phyloP scores from a whole-genome alignment of 2,797 vertebrate species.

The Hydrocynus forskahlii region DNA sequence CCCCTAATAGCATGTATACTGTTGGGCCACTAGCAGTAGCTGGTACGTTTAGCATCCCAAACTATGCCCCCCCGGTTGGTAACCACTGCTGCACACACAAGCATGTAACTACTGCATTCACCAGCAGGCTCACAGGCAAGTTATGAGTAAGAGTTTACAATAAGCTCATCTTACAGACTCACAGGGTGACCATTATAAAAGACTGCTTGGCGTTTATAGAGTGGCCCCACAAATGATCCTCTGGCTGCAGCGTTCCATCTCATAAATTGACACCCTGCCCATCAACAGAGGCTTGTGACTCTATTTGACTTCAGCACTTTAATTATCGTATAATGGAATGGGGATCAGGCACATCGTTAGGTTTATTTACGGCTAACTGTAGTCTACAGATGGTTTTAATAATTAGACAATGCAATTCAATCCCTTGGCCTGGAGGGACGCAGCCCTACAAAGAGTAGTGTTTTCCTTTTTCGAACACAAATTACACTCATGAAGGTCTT shows the following conservation, averaged over 20 bases:
- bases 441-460: background rate
- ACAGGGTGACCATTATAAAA: background rate
- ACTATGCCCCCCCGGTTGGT: background rate
- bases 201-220: background rate
- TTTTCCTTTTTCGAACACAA: background rate
- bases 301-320: background rate
- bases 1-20: background rate
- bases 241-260: background rate
- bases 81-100: background rate
- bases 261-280: background rate
- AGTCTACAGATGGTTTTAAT: slow-evolving; percentile 9
- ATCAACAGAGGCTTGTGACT: background rate
- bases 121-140: background rate
- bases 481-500: background rate
- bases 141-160: slow-evolving; percentile 8
- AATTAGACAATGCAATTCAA: slow-evolving; percentile 10
- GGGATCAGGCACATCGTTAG: slow-evolving; percentile 1
- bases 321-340: background rate
- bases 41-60: background rate
- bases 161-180: slow-evolving; percentile 12
- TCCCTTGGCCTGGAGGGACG: background rate
- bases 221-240: background rate
- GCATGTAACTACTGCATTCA: background rate
- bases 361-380: slow-evolving; percentile 9
- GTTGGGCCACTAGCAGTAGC: background rate